phyloP scores from a whole-genome alignment of 2,888 invertebrate species.

The Mimumesa dahlbomi region DNA sequence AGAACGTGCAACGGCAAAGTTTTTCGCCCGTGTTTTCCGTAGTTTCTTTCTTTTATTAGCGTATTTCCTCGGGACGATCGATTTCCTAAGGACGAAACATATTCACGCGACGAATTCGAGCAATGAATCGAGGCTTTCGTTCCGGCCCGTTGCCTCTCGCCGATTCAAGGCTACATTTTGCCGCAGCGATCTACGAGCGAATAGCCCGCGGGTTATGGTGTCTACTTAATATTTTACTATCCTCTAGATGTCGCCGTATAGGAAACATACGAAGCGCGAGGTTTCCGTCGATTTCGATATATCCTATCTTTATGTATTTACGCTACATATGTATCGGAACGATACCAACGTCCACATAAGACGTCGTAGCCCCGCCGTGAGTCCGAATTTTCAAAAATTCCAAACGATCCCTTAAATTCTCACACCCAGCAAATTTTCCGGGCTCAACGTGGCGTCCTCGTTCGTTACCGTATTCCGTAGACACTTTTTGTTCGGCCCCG shows the following conservation, averaged over 20 bases:
- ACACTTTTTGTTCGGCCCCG: background rate
- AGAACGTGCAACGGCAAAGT: too few species aligned
- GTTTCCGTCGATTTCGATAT: conserved; percentile 29
- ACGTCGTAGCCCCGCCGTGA: background rate
- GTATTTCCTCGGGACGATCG: too few species aligned
- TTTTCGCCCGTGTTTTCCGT: too few species aligned
- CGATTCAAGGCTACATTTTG: conserved; percentile 41
- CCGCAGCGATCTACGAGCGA: conserved; percentile 8
- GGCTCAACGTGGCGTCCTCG: too few species aligned
- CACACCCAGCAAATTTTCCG: too few species aligned
- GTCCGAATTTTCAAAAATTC: too few species aligned
- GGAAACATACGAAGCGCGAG: conserved; percentile 26
- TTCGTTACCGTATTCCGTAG: too few species aligned
- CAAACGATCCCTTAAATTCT: too few species aligned
- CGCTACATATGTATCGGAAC: too few species aligned
- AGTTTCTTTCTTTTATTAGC: too few species aligned
- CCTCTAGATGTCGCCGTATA: conserved; percentile 33
- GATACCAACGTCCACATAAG: background rate
- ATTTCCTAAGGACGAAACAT: conserved; percentile 42
- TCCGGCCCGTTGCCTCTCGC: conserved; percentile 45
- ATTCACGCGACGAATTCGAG: conserved; percentile 31
- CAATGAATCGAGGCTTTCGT: conserved; percentile 44
- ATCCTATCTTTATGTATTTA: background rate
- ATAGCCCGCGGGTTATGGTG: conserved; percentile 40
- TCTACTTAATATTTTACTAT: conserved; percentile 56